Base-by-base conservation (phyloP, 2,797 vertebrate species). In the Margarornis squamiger region DNA sequence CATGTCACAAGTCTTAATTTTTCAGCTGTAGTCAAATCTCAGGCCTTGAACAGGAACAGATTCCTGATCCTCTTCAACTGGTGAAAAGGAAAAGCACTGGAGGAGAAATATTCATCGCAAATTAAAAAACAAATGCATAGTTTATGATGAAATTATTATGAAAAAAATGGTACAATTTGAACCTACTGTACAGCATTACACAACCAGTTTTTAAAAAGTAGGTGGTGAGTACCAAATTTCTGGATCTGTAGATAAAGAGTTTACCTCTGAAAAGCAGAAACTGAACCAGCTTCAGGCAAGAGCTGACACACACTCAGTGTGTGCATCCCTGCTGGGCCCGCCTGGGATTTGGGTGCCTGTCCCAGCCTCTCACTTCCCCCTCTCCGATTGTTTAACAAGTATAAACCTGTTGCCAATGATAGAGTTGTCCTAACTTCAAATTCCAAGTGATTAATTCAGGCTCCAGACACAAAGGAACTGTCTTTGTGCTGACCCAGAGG, bases 191-290 rank as follows among this genome's bases (percentile, higher is more conserved):
- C 67, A 62, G 65, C 71, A 66, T 4, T 71, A 62, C 43, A 76
- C 57, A 90, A 85, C 73, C 93, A 59, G 61, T 51, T 89, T 92
- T 59, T 70, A 93, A 88, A 91, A 93, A 96, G 71, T 32, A 94
- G 94, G 94, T 88, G 92, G 90, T 63, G 91, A 67, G 79, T 67
- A 90, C 77, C 96, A 62, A 18, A 74, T 91, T 95, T 95, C 95
- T 95, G 63, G 68, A 66, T 92, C 97, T 94, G 97, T 54, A 97
- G 97, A 97, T 93, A 96, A 95, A 87, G 94, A 91, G 48, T 86
- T 95, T 93, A 73, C 61, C 95, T 96, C 93, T 93, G 92, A 94
- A 93, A 97, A 97, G 93, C 54, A 84, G 95, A 96, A 96, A 76
- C 77, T 92, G 85, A 93, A 94, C 55, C 94, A 96, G 92, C 91